Conservation (phyloP, 1,140 invertebrate species). For the Nasonia longicornis region DNA sequence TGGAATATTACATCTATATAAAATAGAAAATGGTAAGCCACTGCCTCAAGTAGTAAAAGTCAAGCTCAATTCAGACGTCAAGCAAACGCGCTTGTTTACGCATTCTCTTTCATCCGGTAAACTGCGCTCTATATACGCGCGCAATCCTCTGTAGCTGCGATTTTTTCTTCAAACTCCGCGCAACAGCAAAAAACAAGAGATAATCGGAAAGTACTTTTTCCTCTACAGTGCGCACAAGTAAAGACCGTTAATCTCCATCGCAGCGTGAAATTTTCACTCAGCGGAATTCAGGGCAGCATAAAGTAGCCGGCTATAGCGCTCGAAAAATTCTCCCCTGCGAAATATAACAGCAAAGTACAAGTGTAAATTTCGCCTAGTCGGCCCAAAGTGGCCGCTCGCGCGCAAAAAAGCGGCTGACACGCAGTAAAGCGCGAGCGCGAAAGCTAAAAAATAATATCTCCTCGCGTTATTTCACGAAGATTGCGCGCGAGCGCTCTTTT, state of each 20-base stretch:
- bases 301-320: background rate
- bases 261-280: background rate
- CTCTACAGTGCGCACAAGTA: background rate
- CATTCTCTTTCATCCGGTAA: background rate
- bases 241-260: background rate
- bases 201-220: background rate
- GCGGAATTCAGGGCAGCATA: background rate
- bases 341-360: conserved; percentile 4
- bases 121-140: background rate
- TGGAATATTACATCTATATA: no score
- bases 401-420: background rate
- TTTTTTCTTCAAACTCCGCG: background rate
- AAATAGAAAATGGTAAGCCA: no score
- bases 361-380: background rate
- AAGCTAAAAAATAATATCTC: conserved; percentile 22
- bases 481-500: background rate
- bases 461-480: conserved; percentile 29
- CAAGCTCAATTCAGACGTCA: background rate
- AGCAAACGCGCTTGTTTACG: background rate
- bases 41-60: background rate
- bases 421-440: background rate
- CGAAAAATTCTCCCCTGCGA: background rate
- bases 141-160: background rate
- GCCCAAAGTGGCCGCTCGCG: background rate
- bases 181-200: background rate